phyloP scores from a whole-genome alignment of 2,797 vertebrate genomes.

The Phataginus tetradactyla region DNA sequence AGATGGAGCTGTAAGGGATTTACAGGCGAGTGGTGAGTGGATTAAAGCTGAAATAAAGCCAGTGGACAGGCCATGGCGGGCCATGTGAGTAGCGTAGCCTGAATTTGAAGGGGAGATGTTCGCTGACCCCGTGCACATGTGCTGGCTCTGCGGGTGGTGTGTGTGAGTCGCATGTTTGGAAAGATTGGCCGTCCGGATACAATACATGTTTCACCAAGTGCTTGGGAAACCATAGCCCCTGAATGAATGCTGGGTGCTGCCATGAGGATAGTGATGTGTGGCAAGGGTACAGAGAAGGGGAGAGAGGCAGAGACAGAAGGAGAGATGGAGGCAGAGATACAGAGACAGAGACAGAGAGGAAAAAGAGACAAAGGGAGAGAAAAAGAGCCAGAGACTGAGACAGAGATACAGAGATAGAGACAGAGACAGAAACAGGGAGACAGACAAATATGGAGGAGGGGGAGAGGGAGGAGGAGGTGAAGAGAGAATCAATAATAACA shows the following conservation, averaged over 20 bases:
- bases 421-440: background rate
- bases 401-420: background rate
- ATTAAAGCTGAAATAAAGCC: too few species aligned
- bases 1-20: too few species aligned
- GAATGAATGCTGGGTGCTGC: rapidly evolving
- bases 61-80: rapidly evolving
- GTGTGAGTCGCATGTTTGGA: rapidly evolving
- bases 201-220: rapidly evolving
- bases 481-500: background rate
- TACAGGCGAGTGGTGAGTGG: rapidly evolving
- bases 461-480: too few species aligned
- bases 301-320: background rate
- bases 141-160: rapidly evolving
- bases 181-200: background rate
- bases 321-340: background rate
- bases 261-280: background rate
- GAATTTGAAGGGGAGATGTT: rapidly evolving
- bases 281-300: background rate
- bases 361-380: too few species aligned
- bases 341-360: background rate
- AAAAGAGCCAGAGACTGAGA: background rate
- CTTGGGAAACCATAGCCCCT: rapidly evolving
- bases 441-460: too few species aligned
- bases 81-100: rapidly evolving
- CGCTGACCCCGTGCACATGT: background rate